Evolutionary conservation across 2,888 invertebrate genomes (phyloP).

Genomic region (Meteorus cinctellus): DNA sequence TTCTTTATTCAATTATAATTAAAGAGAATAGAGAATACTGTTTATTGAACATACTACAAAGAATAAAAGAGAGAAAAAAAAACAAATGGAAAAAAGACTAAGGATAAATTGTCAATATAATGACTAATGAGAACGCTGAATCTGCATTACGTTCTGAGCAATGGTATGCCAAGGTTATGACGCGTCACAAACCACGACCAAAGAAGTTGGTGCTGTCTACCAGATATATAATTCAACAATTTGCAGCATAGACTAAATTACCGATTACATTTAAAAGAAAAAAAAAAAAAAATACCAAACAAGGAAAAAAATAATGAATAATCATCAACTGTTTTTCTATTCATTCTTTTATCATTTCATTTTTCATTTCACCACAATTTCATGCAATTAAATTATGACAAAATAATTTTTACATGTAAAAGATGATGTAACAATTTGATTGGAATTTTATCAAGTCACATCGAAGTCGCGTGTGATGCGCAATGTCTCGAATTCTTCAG

Average conservation of each 20-base stretch:
- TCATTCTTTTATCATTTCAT: not conserved
- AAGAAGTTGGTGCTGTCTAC: slow-evolving; percentile 21
- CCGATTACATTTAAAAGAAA: not conserved
- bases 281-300: not conserved
- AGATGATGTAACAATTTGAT: slow-evolving; percentile 4
- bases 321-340: not conserved
- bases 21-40: slow-evolving; percentile 13
- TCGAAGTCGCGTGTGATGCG: slow-evolving; percentile 4
- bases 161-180: slow-evolving; percentile 59
- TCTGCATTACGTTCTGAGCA: slow-evolving; percentile 54
- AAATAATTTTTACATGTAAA: not conserved
- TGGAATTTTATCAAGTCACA: not conserved
- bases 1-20: slow-evolving; percentile 21
- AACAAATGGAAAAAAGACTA: not conserved
- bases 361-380: not conserved
- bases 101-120: slow-evolving; percentile 19
- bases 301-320: not conserved
- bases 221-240: not conserved
- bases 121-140: slow-evolving; percentile 53
- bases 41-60: not conserved
- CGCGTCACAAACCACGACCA: slow-evolving; percentile 50
- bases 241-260: slow-evolving; percentile 5
- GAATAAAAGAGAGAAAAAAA: not conserved
- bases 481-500: slow-evolving; percentile 16
- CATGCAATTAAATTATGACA: not conserved